Base-by-base conservation (phyloP, 2,113 vertebrate genomes). In the Tringa solitaria region DNA sequence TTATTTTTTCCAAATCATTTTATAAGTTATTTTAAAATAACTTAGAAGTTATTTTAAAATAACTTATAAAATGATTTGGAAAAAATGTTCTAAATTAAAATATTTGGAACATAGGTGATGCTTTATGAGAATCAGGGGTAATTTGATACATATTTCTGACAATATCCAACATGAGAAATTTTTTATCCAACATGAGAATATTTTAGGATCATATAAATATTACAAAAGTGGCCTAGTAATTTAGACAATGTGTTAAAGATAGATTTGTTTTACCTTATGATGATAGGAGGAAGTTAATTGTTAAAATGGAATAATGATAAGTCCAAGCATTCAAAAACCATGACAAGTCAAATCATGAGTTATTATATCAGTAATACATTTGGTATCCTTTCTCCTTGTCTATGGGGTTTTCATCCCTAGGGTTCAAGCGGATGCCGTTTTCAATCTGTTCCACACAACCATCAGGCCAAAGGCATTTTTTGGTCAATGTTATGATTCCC, bases 181-280 rank as follows among this genome's bases (percentile, higher is more conserved):
- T 64, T 93, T n/a, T 68, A 87, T 57, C 51, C 76, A 92, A 75
- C 39, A 72, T 12, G 33, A 84, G 17, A 90, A 78, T 94, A 89
- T 79, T 91, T 96, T 82, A 85, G 78, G 57, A 61, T 73, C 51
- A 80, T 20, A 90, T 65, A 88, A 92, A 88, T 76, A 88, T 88
- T 90, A 41, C 5, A 93, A 46, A 90, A 90, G 24, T 75, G 37
- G 60, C 33, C 54, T 72, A 59, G 46, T 74, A 95, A 84, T 87
- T 77, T 37, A 93, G 73, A 78, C 39, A 86, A 50, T 59, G n/a
- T 54, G 24, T 59, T 81, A 81, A 81, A 84, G 93, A 70, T 30
- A 76, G 3, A 83, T 74, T 90, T 89, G 41, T 26, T 84, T 92
- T 64, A 92, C 20, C 43, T 89, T 92, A 41, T 50, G 65, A 67